phyloP scores from a whole-genome alignment of 2,888 invertebrate species.

The Yponomeuta malinellus region DNA sequence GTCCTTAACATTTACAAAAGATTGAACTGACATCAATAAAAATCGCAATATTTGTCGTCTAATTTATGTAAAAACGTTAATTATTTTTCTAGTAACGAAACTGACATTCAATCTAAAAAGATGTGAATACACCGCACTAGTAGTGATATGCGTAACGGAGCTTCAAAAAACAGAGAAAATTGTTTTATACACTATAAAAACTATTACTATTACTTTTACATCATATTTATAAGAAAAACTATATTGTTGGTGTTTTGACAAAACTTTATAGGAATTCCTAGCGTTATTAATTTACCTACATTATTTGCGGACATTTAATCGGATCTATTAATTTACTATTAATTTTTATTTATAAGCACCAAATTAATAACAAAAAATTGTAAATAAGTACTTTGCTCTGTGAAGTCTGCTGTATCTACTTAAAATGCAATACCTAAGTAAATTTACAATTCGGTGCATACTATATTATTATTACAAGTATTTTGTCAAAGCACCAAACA shows the following conservation, averaged over 20 bases:
- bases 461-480: background rate
- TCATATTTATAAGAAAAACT: background rate
- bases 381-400: too few species aligned
- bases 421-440: too few species aligned
- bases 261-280: background rate
- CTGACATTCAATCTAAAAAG: background rate
- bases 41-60: background rate
- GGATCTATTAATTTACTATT: too few species aligned
- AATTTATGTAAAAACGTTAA: background rate
- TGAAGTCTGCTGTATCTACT: too few species aligned
- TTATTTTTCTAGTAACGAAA: slow-evolving; percentile 1
- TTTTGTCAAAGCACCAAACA: background rate
- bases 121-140: slow-evolving; percentile 69
- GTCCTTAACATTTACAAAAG: background rate
- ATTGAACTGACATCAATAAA: too few species aligned
- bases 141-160: slow-evolving; percentile 74
- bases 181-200: slow-evolving; percentile 65
- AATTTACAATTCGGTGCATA: too few species aligned
- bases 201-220: slow-evolving; percentile 28
- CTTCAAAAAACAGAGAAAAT: slow-evolving; percentile 52
- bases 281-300: background rate
- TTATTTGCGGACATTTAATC: too few species aligned
- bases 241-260: background rate
- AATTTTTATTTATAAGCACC: too few species aligned
- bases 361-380: background rate